A percentile compares a stretch with the other conserved stretches of the same genome.
Evolutionary conservation across 2,888 invertebrate genomes (phyloP).

Genomic region (Saturnia japonica): DNA sequence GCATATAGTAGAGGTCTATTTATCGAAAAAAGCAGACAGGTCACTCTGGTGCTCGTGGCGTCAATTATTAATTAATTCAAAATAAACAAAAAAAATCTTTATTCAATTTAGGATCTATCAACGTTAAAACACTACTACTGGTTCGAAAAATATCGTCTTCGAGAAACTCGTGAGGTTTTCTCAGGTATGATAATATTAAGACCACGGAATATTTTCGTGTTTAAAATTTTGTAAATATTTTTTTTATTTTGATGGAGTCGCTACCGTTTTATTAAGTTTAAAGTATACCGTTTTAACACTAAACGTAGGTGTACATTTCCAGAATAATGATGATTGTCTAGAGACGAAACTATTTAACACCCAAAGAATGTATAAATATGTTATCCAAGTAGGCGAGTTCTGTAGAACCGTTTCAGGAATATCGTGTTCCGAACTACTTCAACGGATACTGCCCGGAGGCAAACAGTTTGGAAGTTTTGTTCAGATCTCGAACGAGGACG

Average conservation of each 20-base stretch:
- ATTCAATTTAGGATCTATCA: too few species aligned
- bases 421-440: neutral
- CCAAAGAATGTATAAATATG: neutral
- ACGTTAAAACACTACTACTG: too few species aligned
- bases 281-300: neutral
- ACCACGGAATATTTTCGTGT: neutral
- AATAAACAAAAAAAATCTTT: too few species aligned
- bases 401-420: neutral
- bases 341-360: neutral
- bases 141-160: too few species aligned
- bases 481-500: neutral
- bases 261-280: neutral
- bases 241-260: neutral
- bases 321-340: neutral
- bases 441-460: neutral
- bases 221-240: neutral
- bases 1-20: too few species aligned
- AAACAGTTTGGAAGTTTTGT: neutral
- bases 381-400: neutral
- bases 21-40: too few species aligned
- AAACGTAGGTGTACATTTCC: neutral
- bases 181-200: too few species aligned
- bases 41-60: too few species aligned
- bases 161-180: too few species aligned
- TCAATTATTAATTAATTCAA: too few species aligned